phyloP scores from a whole-genome alignment of 2,113 vertebrate species.

The Phyllostomus hastatus region DNA sequence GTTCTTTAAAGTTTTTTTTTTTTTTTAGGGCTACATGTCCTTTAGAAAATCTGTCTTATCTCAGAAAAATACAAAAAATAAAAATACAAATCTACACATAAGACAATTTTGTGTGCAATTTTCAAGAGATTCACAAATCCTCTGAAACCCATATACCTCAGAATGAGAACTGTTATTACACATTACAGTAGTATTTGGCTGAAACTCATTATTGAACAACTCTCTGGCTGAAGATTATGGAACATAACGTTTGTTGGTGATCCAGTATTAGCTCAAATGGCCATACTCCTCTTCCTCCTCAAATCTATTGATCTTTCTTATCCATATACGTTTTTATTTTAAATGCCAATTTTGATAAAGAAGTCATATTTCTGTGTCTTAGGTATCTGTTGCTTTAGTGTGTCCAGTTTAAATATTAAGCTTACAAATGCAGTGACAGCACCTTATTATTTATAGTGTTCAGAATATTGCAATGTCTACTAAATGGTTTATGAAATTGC shows the following conservation, averaged over 20 bases:
- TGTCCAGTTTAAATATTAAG: conserved; percentile 1
- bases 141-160: neutral
- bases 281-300: neutral
- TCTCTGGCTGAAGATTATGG: neutral
- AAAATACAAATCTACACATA: neutral
- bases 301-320: neutral
- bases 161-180: neutral
- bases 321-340: neutral
- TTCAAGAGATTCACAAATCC: neutral
- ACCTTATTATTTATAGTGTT: neutral
- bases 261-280: neutral
- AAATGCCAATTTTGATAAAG: conserved; percentile 1
- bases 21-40: neutral
- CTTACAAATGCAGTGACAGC: neutral
- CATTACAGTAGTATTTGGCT: neutral
- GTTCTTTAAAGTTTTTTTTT: neutral
- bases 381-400: neutral
- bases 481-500: neutral
- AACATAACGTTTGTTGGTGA: neutral
- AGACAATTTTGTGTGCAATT: neutral
- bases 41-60: neutral
- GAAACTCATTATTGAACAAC: neutral
- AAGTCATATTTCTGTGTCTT: conserved; percentile 10
- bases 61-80: neutral
- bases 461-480: neutral